Base-by-base conservation (phyloP, 2,888 invertebrate genomes). In the Linyphia triangularis region DNA sequence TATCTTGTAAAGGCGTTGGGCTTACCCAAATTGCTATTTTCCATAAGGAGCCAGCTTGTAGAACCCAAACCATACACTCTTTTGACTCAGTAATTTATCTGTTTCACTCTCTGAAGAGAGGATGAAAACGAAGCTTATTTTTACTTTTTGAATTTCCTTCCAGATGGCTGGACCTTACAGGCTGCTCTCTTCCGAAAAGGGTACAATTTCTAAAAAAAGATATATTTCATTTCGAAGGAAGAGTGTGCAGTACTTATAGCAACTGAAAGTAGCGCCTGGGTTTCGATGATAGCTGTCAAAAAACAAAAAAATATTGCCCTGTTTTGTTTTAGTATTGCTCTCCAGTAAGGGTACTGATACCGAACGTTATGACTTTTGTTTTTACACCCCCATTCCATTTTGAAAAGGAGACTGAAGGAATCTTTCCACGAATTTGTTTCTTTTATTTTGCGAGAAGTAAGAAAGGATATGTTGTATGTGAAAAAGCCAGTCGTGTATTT, bases 251-350 rank as follows among this genome's bases (percentile, higher is more conserved):
- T 33, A 33, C 33, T 33, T 33, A 33, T 9, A 33, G 33, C 33
- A 33, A 33, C 43, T 16, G 16, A 30, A 2, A 6, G 37, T 24
- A 0, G 33, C 24, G 40, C 63, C 63, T 77, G 77, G 26, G 28
- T 51, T 30, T 40, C 51, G 57, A 78, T 67, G 78, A 78, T 78
- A 78, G 78, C 65, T 78, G 78, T 73, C 73, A 73, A 33, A 33
- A 59, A 40, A 43, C 4, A 43, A 43, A 43, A 9, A 43, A 43
- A 43, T 13, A n/a, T n/a, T n/a, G 6, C 43, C 43, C 13, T 13
- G 43, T 43, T 43, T 43, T 43, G 43, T 43, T 16, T 43, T 43
- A 43, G 43, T 3, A 16, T 2, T 43, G 43, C 16, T 43, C 16
- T 43, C 16, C n/a, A n/a, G 43, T 4, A 6, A 33, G 33, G 5